A percentile compares a stretch with the other conserved stretches of the same genome.
Evolutionary conservation across 1,140 invertebrate species (phyloP).

Genomic region (Venturia canescens): DNA sequence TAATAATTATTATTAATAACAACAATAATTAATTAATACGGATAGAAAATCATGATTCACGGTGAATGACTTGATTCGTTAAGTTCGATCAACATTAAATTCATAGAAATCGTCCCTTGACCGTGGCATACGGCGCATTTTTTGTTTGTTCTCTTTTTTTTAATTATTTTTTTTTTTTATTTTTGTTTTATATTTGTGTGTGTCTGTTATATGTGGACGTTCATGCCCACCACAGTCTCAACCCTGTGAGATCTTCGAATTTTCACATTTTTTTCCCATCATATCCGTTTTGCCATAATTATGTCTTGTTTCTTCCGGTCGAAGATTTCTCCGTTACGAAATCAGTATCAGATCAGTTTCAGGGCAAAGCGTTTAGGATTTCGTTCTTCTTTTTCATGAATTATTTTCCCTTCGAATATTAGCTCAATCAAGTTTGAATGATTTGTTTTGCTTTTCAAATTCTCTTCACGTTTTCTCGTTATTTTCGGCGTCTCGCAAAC

Average conservation of each 20-base stretch:
- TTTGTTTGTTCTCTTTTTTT: constrained; percentile 25
- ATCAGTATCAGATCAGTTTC: background rate
- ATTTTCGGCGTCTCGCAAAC: too few relatives aligned
- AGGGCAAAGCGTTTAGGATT: background rate
- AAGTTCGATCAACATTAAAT: constrained; percentile 52
- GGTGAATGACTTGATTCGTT: constrained; percentile 70
- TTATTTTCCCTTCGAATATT: background rate
- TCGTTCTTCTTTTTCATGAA: too few relatives aligned
- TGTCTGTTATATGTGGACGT: background rate
- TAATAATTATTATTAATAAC: constrained; percentile 76
- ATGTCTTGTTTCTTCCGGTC: too few relatives aligned
- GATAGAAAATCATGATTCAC: constrained; percentile 75
- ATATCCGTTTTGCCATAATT: too few relatives aligned
- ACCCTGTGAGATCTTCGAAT: background rate
- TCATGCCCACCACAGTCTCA: background rate
- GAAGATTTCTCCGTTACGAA: too few relatives aligned
- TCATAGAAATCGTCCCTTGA: constrained; percentile 35
- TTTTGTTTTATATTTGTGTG: too few relatives aligned
- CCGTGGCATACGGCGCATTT: constrained; percentile 35
- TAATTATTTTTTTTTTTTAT: background rate
- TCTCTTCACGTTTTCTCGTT: too few relatives aligned
- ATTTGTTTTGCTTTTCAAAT: background rate
- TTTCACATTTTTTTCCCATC: too few relatives aligned
- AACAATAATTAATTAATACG: constrained; percentile 76
- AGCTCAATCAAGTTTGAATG: too few relatives aligned